These are phyloP conservation scores for Lycopodina hypogea DNA, from an alignment of 37 sponge, comb jelly and placozoan genomes.

Conservation along the genomic window DNA sequence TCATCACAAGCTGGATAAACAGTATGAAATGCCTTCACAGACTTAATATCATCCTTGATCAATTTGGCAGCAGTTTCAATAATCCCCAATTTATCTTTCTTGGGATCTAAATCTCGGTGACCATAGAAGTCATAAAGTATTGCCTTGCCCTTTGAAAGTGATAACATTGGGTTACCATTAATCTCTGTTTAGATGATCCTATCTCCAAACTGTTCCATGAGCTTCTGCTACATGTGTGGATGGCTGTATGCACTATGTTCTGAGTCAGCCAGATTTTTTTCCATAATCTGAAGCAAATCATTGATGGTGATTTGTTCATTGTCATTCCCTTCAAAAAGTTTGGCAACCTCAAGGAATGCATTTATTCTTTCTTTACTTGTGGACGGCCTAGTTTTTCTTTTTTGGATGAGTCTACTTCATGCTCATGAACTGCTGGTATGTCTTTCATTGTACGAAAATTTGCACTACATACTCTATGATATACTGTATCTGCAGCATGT, in stretches of 20 bases:
- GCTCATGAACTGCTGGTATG: conserved; percentile 21
- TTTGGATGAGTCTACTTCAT: conserved; percentile 7
- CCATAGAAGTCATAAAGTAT: conserved; percentile 41
- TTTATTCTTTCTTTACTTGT: conserved; percentile 12
- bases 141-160: conserved; percentile 24
- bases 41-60: conserved; percentile 38
- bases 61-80: conserved; percentile 46
- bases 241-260: conserved; percentile 22
- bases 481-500: conserved; percentile 26
- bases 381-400: conserved; percentile 13
- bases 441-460: conserved; percentile 22
- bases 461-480: conserved; percentile 15
- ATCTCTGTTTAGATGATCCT: conserved; percentile 21
- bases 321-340: conserved; percentile 4
- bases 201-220: conserved; percentile 12
- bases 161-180: conserved; percentile 27
- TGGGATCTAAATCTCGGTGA: conserved; percentile 11
- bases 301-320: conserved; percentile 14
- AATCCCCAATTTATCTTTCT: conserved; percentile 19
- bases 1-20: conserved; percentile 31
- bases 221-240: conserved; percentile 15
- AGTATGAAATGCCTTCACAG: conserved; percentile 18
- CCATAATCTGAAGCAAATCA: conserved; percentile 1
- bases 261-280: conserved; percentile 8
- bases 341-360: conserved; percentile 26